phyloP scores from a whole-genome alignment of 2,888 invertebrate species.

The Leptura quadrifasciata region DNA sequence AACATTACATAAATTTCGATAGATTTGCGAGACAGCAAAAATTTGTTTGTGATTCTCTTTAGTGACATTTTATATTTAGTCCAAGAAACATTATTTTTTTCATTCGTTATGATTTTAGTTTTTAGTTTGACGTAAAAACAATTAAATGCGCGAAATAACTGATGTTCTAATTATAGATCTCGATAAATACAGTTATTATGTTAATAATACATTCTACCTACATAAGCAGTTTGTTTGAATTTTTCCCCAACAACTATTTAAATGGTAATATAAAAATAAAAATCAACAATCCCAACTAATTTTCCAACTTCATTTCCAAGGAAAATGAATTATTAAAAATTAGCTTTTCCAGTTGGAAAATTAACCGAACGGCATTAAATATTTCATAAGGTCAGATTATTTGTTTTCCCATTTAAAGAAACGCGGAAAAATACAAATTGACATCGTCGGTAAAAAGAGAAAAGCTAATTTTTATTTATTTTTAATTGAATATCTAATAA shows the following conservation, averaged over 20 bases:
- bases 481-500: slow-evolving; percentile 56
- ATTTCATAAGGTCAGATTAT: slow-evolving; percentile 68
- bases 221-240: slow-evolving; percentile 6
- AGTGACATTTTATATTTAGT: too few relatives aligned
- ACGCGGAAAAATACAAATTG: slow-evolving; percentile 60
- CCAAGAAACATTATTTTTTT: too few relatives aligned
- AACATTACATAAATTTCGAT: too few relatives aligned
- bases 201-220: too few relatives aligned
- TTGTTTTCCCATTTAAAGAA: slow-evolving; percentile 64
- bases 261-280: slow-evolving; percentile 19
- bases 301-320: slow-evolving; percentile 20
- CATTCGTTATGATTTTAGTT: too few relatives aligned
- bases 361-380: slow-evolving; percentile 69
- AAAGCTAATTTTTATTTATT: slow-evolving; percentile 61
- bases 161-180: too few relatives aligned
- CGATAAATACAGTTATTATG: too few relatives aligned
- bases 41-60: too few relatives aligned
- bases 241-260: slow-evolving; percentile 7
- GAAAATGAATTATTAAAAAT: slow-evolving; percentile 57
- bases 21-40: too few relatives aligned
- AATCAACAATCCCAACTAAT: slow-evolving; percentile 31
- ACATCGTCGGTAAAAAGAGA: slow-evolving; percentile 57
- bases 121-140: too few relatives aligned
- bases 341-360: slow-evolving; percentile 64
- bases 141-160: too few relatives aligned